Evolutionary conservation across 2,888 invertebrate species (phyloP).

Genomic region (Autographa gamma): DNA sequence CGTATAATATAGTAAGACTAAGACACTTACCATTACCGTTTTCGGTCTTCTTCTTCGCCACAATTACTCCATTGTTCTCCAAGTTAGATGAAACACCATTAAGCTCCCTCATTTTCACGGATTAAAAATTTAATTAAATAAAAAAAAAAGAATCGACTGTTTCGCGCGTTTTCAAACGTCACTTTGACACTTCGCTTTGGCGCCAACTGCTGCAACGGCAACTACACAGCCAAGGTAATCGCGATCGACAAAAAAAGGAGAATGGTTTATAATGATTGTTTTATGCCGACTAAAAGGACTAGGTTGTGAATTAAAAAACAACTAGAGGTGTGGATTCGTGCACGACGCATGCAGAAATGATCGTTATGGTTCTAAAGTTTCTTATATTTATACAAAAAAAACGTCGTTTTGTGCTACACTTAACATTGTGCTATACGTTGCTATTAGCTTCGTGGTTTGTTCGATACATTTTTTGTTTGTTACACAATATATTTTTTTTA

Average conservation of each 20-base stretch:
- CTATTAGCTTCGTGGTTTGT: conserved; percentile 32
- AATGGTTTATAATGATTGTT: conserved; percentile 52
- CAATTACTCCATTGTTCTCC: conserved; percentile 76
- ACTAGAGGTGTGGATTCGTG: conserved; percentile 54
- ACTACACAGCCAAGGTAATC: conserved; percentile 78
- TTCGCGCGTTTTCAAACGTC: conserved; percentile 84
- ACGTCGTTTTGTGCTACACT: conserved; percentile 35
- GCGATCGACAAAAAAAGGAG: conserved; percentile 67
- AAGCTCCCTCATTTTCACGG: conserved; percentile 81
- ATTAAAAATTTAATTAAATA: conserved; percentile 47
- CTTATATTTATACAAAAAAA: conserved; percentile 68
- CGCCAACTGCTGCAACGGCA: conserved; percentile 72
- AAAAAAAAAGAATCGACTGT: conserved; percentile 48
- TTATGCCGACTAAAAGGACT: conserved; percentile 41
- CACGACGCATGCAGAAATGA: conserved; percentile 60
- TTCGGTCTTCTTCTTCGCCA: conserved; percentile 79
- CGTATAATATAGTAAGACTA: conserved; percentile 7
- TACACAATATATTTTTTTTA: conserved; percentile 35
- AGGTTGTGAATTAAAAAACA: conserved; percentile 43
- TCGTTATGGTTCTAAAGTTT: conserved; percentile 27
- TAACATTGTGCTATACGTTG: conserved; percentile 44
- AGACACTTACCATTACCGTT: conserved; percentile 74
- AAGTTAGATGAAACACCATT: conserved; percentile 73
- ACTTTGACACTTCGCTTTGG: conserved; percentile 79
- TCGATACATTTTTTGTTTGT: conserved; percentile 24